phyloP scores from a whole-genome alignment of 2,113 vertebrate species.

The Porphyrio hochstetteri region DNA sequence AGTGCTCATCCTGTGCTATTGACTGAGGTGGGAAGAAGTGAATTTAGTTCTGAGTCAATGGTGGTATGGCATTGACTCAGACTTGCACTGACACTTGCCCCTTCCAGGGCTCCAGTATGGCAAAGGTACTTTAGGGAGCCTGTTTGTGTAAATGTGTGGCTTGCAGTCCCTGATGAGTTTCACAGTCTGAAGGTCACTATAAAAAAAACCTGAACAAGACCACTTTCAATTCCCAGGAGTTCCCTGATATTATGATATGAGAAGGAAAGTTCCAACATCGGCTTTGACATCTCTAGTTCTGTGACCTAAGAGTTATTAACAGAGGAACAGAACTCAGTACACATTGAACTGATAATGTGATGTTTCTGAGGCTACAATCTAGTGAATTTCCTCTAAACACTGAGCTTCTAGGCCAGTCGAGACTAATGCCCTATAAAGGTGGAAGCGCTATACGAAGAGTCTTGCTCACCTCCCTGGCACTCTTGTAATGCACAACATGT shows the following conservation, averaged over 20 bases:
- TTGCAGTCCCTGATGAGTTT: not conserved
- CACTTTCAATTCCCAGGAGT: not conserved
- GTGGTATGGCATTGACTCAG: not conserved
- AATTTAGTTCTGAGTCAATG: not conserved
- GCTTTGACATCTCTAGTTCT: not conserved
- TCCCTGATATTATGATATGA: not conserved
- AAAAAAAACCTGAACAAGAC: not conserved
- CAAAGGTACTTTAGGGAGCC: not conserved
- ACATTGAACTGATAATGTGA: not conserved
- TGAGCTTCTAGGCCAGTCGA: not conserved
- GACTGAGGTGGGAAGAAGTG: not conserved
- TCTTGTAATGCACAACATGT: not conserved
- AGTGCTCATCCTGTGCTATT: not conserved
- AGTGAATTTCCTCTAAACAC: not conserved
- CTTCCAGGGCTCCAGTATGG: not conserved
- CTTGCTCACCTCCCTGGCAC: not conserved
- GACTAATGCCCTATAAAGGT: not conserved
- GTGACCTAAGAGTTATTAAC: not conserved
- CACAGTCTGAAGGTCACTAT: not conserved
- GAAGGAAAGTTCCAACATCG: not conserved
- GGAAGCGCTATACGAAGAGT: rapidly evolving
- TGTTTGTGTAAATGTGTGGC: not conserved
- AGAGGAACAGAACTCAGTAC: not conserved
- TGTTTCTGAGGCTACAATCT: not conserved
- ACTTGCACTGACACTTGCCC: not conserved